Evolutionary conservation across 2,113 vertebrate species (phyloP), one percentile per base, ranked within the genome.

Genomic region (Meles meles): DNA sequence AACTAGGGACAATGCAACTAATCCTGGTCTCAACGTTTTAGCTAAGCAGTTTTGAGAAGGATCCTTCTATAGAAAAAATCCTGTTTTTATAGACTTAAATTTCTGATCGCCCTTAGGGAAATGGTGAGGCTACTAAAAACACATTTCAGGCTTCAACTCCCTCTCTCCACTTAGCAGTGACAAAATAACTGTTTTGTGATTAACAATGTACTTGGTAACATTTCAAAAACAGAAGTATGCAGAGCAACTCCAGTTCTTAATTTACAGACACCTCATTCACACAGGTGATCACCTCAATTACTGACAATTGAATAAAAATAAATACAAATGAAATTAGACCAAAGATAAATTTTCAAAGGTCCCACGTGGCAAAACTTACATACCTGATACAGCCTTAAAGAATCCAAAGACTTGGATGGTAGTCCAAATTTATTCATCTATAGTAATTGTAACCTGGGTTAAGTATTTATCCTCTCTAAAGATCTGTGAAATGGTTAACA

Each of bases 11-110:
- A 37, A 9, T 4, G 39, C 55, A 57, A 97, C 39, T 4, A 1
- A 37, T 84, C 96, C 94, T 97, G 71, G 72, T n/a, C 93, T 93
- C 69, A 63, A n/a, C 27, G 63, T 57, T 59, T 84, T 44, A 93
- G 59, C n/a, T 84, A 77, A 14, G 11, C 34, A 94, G 81, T 79
- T 4, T 44, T 65, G 18, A 94, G 57, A 15, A 96, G 6, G 12
- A 71, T 15, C 69, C 0, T 0, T 76, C 39, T 23, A 61, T 3
- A 92, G n/a, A 18, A 37, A 79, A 61, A 82, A 52, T 15, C 17
- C 39, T 27, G 0, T 39, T 74, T 61, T 88, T 55, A 55, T 34
- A 18, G 9, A 59, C 37, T 67, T 90, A 29, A 71, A 42, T 42
- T 93, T 63, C 52, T 87, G 37, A 27, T 49, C 88, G 20, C 72